Conservation (phyloP, 2,888 invertebrate species). For the Melieria crassipennis region DNA sequence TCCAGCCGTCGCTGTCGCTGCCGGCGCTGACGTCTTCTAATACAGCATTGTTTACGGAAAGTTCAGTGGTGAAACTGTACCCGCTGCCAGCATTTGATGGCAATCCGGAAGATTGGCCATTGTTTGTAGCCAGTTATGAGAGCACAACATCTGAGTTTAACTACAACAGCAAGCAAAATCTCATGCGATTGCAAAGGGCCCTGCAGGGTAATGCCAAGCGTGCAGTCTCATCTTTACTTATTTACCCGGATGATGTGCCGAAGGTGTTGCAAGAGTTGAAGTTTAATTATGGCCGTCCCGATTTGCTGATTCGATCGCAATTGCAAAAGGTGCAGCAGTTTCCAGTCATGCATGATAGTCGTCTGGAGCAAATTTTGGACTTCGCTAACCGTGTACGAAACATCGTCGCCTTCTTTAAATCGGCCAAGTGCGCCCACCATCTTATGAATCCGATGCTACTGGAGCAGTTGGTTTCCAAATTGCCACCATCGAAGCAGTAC, state of each 20-base stretch:
- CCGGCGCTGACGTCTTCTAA: too few species aligned
- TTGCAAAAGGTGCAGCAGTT: conserved; percentile 25
- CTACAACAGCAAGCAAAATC: conserved; percentile 9
- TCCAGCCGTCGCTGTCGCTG: too few species aligned
- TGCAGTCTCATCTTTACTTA: conserved; percentile 9
- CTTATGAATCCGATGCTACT: conserved; percentile 26
- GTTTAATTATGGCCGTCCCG: conserved; percentile 36
- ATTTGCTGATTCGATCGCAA: conserved; percentile 29
- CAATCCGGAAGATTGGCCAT: conserved; percentile 15
- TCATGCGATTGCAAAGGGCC: conserved; percentile 10
- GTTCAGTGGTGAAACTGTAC: too few species aligned
- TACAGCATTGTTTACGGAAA: too few species aligned
- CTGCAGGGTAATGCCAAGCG: conserved; percentile 10
- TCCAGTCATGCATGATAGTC: conserved; percentile 25
- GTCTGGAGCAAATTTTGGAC: conserved; percentile 13
- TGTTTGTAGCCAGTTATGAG: conserved; percentile 3
- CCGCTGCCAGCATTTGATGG: conserved; percentile 16
- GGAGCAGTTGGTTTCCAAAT: conserved; percentile 4
- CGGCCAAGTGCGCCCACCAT: conserved; percentile 16
- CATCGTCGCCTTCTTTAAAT: conserved; percentile 7
- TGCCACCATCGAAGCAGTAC: conserved; percentile 6
- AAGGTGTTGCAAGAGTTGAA: conserved; percentile 25
- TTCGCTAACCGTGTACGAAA: background rate
- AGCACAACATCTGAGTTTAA: conserved; percentile 8
- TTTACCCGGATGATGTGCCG: conserved; percentile 19